phyloP scores from a whole-genome alignment of 2,888 invertebrate species.

The Yponomeuta malinellus region DNA sequence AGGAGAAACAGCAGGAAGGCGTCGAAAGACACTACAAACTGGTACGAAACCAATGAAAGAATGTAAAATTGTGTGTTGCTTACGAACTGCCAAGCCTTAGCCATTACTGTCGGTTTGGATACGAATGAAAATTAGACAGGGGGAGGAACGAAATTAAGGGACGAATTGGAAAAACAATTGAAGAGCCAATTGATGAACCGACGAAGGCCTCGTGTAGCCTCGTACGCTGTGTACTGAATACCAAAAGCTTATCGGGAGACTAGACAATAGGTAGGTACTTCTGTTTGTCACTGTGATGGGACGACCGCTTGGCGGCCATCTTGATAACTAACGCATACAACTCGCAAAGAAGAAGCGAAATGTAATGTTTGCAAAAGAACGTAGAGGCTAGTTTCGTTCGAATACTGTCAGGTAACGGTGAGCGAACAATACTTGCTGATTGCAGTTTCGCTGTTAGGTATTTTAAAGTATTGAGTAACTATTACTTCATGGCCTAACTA shows the following conservation, averaged over 20 bases:
- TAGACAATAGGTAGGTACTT: neutral
- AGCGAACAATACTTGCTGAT: constrained; percentile 8
- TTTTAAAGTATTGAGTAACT: neutral
- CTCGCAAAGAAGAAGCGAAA: neutral
- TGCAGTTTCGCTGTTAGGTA: neutral
- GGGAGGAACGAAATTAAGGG: too few relatives aligned
- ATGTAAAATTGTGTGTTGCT: too few relatives aligned
- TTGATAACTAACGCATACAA: constrained; percentile 9
- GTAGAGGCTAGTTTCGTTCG: neutral
- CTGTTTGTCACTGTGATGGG: neutral
- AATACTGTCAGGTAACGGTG: constrained; percentile 9
- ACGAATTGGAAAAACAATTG: too few relatives aligned
- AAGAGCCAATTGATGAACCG: too few relatives aligned
- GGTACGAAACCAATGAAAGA: too few relatives aligned
- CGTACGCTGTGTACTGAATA: too few relatives aligned
- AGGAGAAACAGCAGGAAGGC: neutral
- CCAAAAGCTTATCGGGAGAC: too few relatives aligned
- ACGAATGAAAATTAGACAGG: too few relatives aligned
- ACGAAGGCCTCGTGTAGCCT: too few relatives aligned
- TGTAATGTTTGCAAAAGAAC: neutral
- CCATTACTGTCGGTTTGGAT: too few relatives aligned
- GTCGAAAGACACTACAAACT: too few relatives aligned
- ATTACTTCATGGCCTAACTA: neutral
- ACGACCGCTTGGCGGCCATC: constrained; percentile 11
- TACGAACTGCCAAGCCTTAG: too few relatives aligned